Evolutionary conservation across 2,797 vertebrate genomes (phyloP).

Genomic region (Naso thynnoides): DNA sequence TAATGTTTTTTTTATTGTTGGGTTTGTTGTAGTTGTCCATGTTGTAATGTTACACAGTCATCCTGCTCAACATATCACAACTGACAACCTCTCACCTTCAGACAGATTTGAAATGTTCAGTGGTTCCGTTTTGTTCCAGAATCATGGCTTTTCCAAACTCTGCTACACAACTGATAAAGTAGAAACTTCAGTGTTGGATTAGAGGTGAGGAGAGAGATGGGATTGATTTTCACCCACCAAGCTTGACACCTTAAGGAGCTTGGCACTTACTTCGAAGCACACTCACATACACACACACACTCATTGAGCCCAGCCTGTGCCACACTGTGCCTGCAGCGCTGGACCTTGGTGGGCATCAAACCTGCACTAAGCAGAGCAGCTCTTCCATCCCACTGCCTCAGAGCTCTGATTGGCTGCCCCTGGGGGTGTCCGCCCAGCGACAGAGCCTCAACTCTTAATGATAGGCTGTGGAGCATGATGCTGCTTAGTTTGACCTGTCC

Average conservation of each 20-base stretch:
- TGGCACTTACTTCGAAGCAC: constrained; percentile 42
- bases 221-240: constrained; percentile 77
- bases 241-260: constrained; percentile 76
- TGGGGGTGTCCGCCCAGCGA: constrained; percentile 63
- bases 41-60: neutral
- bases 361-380: constrained; percentile 74
- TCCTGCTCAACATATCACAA: neutral
- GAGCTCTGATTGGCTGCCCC: constrained; percentile 71
- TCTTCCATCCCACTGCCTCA: constrained; percentile 69
- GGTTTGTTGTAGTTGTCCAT: neutral
- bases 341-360: constrained; percentile 74
- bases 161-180: constrained; percentile 50
- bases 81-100: neutral
- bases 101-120: neutral
- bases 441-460: constrained; percentile 62
- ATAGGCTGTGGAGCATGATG: constrained; percentile 72
- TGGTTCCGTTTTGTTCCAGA: constrained; percentile 7
- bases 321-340: constrained; percentile 58
- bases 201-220: constrained; percentile 57
- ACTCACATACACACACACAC: constrained; percentile 25
- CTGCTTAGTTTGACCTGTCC: constrained; percentile 44
- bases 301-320: constrained; percentile 35
- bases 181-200: constrained; percentile 68
- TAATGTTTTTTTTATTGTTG: neutral
- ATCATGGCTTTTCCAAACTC: constrained; percentile 25